Evolutionary conservation across 2,888 invertebrate genomes (phyloP).

Genomic region (Muscina levida): DNA sequence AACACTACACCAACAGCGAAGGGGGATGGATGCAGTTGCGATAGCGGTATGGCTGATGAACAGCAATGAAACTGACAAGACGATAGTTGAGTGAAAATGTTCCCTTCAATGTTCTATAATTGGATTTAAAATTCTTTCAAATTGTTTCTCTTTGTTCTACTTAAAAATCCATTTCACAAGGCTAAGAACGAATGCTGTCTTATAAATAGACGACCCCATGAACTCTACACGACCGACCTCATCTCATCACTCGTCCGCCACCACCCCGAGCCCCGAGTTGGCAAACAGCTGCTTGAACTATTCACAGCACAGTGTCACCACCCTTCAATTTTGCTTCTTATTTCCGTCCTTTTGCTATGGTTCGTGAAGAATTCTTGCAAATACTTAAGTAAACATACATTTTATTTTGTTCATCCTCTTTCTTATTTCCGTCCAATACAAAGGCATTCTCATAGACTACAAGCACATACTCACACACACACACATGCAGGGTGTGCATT

Average conservation of each 20-base stretch:
- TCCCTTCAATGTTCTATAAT: slow-evolving; percentile 67
- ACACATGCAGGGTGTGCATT: slow-evolving; percentile 7
- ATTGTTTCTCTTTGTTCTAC: slow-evolving; percentile 67
- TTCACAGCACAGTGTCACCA: slow-evolving; percentile 31
- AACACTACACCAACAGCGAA: slow-evolving; percentile 27
- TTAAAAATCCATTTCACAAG: slow-evolving; percentile 66
- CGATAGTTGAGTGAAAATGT: slow-evolving; percentile 67
- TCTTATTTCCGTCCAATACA: not conserved
- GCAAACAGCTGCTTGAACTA: slow-evolving; percentile 55
- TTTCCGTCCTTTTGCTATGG: slow-evolving; percentile 49
- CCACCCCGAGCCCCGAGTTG: too few species aligned
- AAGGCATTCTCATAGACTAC: slow-evolving; percentile 1
- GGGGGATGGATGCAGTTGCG: not conserved
- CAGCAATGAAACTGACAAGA: slow-evolving; percentile 67
- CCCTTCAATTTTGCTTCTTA: slow-evolving; percentile 38
- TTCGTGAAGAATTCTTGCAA: slow-evolving; percentile 50
- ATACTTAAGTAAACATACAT: slow-evolving; percentile 58
- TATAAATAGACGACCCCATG: slow-evolving; percentile 48
- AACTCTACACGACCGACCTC: not conserved
- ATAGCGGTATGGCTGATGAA: slow-evolving; percentile 18
- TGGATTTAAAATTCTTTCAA: slow-evolving; percentile 68
- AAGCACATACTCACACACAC: slow-evolving; percentile 17
- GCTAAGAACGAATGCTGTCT: slow-evolving; percentile 54
- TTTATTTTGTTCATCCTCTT: not conserved
- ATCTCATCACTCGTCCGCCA: not conserved